A percentile compares a stretch with the other conserved stretches of the same genome.
phyloP scores from a whole-genome alignment of 1,140 invertebrate genomes.

The Aphelenchoides avenae region DNA sequence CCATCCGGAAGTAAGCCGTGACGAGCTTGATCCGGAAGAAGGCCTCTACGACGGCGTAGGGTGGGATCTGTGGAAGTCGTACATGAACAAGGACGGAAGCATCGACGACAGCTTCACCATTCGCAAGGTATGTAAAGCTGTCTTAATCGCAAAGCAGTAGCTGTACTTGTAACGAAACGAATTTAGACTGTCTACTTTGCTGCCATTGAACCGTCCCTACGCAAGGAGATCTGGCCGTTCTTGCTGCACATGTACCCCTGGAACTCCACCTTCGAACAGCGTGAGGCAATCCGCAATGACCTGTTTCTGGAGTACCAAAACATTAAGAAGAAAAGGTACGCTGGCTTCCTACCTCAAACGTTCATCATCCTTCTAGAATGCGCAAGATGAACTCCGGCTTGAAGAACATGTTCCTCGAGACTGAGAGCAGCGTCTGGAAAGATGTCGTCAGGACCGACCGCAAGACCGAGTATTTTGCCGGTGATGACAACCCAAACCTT shows the following conservation, averaged over 20 bases:
- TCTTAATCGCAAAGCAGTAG: too few relatives aligned
- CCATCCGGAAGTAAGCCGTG: constrained; percentile 74
- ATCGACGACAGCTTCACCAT: constrained; percentile 81
- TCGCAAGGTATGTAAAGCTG: constrained; percentile 66
- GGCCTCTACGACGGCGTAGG: constrained; percentile 72
- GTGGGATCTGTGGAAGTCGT: constrained; percentile 73
- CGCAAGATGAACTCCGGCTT: too few relatives aligned
- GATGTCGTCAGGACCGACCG: constrained; percentile 85
- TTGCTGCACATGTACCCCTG: constrained; percentile 84
- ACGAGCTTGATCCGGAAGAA: constrained; percentile 83
- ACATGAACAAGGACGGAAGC: constrained; percentile 76
- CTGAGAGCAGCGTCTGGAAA: too few relatives aligned
- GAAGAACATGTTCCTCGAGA: too few relatives aligned
- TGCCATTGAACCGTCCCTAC: constrained; percentile 75
- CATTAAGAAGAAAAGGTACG: constrained; percentile 62
- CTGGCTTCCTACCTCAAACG: too few relatives aligned
- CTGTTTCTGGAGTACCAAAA: constrained; percentile 68
- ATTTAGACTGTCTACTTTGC: constrained; percentile 76
- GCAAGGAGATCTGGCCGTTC: constrained; percentile 87
- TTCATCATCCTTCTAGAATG: too few relatives aligned
- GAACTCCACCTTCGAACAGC: constrained; percentile 78
- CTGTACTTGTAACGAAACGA: too few relatives aligned
- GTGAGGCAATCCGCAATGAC: constrained; percentile 77
- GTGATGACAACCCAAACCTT: constrained; percentile 84
- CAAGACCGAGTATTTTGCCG: constrained; percentile 82